phyloP scores from a whole-genome alignment of 1,140 invertebrate species.

The Drosophila ercepeae region DNA sequence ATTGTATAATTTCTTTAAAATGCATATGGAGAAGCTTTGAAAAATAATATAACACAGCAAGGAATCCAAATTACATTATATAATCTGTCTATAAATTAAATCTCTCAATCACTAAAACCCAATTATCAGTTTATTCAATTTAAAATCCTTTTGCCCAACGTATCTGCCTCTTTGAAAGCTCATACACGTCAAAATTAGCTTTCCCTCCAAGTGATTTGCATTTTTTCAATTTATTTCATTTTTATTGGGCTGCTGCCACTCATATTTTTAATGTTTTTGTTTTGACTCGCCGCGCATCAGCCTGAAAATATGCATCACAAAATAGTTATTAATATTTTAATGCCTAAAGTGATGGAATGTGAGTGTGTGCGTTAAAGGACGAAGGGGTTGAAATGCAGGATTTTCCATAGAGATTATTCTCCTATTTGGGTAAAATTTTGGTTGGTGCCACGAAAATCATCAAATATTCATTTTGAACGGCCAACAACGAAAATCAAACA shows the following conservation, averaged over 20 bases:
- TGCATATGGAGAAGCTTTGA: neutral
- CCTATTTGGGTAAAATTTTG: conserved; percentile 45
- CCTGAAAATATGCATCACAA: conserved; percentile 66
- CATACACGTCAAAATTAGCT: conserved; percentile 20
- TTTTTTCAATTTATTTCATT: conserved; percentile 54
- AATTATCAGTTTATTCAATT: neutral
- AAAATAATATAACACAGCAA: neutral
- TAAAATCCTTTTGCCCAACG: conserved; percentile 20
- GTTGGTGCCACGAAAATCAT: conserved; percentile 41
- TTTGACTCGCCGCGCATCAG: conserved; percentile 40
- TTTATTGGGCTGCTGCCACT: conserved; percentile 2
- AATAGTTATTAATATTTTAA: conserved; percentile 80
- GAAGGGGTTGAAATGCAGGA: conserved; percentile 2
- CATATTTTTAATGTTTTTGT: conserved; percentile 16
- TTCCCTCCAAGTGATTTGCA: conserved; percentile 44
- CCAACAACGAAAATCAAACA: conserved; percentile 20
- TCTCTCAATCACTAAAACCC: conserved; percentile 2
- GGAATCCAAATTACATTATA: neutral
- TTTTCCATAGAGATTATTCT: conserved; percentile 9
- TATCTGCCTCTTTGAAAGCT: conserved; percentile 16
- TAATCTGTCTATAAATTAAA: neutral
- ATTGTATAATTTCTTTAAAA: too few species aligned
- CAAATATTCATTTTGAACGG: conserved; percentile 55
- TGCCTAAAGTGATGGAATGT: conserved; percentile 51
- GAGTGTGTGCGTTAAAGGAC: conserved; percentile 5